Evolutionary conservation across 2,113 vertebrate genomes (phyloP), one percentile per base, ranked within the genome.

Genomic region (Sinocyclocheilus anshuiensis): DNA sequence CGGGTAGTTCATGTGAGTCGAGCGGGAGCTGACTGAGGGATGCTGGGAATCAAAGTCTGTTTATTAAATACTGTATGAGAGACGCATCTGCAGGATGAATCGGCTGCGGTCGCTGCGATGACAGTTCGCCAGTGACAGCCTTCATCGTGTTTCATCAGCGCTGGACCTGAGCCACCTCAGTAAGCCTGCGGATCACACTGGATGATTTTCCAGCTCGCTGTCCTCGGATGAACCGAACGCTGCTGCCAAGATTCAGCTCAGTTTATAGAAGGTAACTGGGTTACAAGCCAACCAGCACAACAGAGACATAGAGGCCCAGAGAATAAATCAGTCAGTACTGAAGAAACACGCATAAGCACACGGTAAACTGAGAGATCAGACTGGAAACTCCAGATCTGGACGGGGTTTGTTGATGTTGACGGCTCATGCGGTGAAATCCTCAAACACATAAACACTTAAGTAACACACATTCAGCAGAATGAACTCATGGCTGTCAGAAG

Each of bases 241-340:
- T 26, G 65, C 65, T 69, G 65, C 65, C 65, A 9, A 69, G 15
- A 69, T 1, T 3, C 65, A 18, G 26, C 65, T 69, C 65, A 3
- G 65, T 69, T 69, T 69, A 69, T 18, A 18, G 65, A 69, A 69
- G 65, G 65, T 69, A 29, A 15, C 63, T 29, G 63, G 63, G 63
- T 16, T 29, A 67, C 63, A 4, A 7, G 15, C 65, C 65, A 36
- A 69, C 6, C 65, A 13, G 12, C 63, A 15, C 63, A 67, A 1
- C 63, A 3, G 63, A 67, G 63, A 29, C 12, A 67, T 2, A 10
- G 20, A 59, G 55, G 55, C 20, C 55, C 55, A 9, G 55, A 59
- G 57, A 61, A 33, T 33, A 9, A 33, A 33, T 18, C 65, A 36
- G 7, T 69, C 65, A 67, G 1, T 29, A 2, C 65, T 67, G 65